These are phyloP conservation scores for Phragmatobia fuliginosa DNA, from an alignment of 2,888 invertebrate genomes.

Conservation along the genomic window DNA sequence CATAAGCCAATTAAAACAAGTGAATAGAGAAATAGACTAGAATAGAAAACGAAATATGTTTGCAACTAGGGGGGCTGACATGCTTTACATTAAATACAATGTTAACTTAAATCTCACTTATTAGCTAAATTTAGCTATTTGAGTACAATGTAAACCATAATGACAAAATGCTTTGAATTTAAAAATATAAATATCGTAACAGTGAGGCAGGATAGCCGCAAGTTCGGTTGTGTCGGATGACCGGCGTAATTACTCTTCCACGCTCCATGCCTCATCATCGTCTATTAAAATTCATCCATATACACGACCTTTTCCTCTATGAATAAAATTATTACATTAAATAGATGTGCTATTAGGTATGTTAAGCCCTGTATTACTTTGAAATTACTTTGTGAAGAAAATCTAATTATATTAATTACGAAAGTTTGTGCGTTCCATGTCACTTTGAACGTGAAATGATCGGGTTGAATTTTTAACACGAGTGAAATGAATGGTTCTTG, in stretches of 20 bases:
- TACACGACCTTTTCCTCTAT: conserved; percentile 68
- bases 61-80: too few relatives aligned
- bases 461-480: conserved; percentile 8
- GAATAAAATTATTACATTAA: conserved; percentile 68
- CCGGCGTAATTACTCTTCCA: conserved; percentile 68
- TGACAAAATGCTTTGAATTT: conserved; percentile 43
- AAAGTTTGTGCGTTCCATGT: conserved; percentile 15
- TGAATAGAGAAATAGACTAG: too few relatives aligned
- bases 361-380: conserved; percentile 18
- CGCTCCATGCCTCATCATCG: conserved; percentile 68
- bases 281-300: conserved; percentile 78
- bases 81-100: too few relatives aligned
- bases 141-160: conserved; percentile 23
- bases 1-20: too few relatives aligned
- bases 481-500: conserved; percentile 13
- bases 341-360: conserved; percentile 42
- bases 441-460: conserved; percentile 13
- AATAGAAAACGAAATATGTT: too few relatives aligned
- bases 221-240: conserved; percentile 54
- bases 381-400: conserved; percentile 19
- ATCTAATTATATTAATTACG: conserved; percentile 19
- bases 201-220: conserved; percentile 29
- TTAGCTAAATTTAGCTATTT: background rate
- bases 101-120: background rate
- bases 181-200: conserved; percentile 53